phyloP scores from a whole-genome alignment of 2,113 vertebrate species.

The Macrotis lagotis region DNA sequence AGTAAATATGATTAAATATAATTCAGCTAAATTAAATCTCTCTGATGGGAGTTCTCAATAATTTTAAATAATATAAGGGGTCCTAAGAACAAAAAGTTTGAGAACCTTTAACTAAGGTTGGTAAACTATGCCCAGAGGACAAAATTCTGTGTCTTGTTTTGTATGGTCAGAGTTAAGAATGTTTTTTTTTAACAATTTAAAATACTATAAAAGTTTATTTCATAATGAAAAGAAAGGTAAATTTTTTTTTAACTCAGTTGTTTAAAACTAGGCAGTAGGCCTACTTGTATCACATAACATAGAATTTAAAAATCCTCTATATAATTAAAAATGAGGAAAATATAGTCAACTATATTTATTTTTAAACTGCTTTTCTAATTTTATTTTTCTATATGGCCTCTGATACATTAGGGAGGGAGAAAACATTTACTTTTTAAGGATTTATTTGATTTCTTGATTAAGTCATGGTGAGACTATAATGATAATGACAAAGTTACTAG shows the following conservation, averaged over 20 bases:
- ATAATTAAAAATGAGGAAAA: not conserved
- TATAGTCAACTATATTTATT: not conserved
- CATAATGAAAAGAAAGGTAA: not conserved
- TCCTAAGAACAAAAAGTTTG: not conserved
- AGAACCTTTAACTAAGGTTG: not conserved
- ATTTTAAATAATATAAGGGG: not conserved
- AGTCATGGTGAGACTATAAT: not conserved
- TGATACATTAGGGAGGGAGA: not conserved
- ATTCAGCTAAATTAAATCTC: not conserved
- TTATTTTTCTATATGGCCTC: not conserved
- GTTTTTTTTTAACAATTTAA: not conserved
- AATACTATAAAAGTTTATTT: not conserved
- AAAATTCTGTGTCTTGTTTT: not conserved
- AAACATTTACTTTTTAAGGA: not conserved
- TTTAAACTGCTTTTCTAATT: not conserved
- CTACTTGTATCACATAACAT: not conserved
- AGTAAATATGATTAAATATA: not conserved
- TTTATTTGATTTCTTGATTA: not conserved
- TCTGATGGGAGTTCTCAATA: not conserved
- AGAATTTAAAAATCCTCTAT: not conserved
- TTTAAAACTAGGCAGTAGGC: not conserved
- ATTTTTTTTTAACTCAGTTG: not conserved
- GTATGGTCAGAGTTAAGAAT: not conserved
- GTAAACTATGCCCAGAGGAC: not conserved
- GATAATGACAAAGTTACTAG: not conserved